Conservation (phyloP, 2,888 invertebrate species). For the Brachypalpus laphriformis region DNA sequence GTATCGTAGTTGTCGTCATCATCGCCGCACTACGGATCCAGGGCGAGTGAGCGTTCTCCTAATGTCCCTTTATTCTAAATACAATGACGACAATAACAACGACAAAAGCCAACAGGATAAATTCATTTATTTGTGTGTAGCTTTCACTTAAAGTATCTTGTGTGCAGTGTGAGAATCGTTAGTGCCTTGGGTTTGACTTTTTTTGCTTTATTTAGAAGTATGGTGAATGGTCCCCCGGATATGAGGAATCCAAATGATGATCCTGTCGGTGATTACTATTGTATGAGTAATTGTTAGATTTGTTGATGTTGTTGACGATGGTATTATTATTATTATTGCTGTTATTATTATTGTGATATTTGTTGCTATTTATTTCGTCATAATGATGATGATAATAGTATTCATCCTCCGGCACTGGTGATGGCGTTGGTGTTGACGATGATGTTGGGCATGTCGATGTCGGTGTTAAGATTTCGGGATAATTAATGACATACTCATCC, state of each 20-base stretch:
- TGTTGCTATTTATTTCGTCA: constrained; percentile 24
- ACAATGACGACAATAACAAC: background rate
- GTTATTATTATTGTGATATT: constrained; percentile 32
- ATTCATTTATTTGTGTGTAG: constrained; percentile 2
- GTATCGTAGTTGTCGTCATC: background rate
- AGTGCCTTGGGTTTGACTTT: background rate
- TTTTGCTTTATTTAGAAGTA: constrained; percentile 38
- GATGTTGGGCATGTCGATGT: constrained; percentile 57
- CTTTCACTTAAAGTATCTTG: background rate
- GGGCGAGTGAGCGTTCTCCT: background rate
- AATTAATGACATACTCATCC: constrained; percentile 79
- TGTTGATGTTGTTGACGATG: constrained; percentile 46
- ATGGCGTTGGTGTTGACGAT: constrained; percentile 30
- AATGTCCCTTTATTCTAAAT: background rate
- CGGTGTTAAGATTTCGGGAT: constrained; percentile 73
- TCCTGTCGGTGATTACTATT: constrained; percentile 60
- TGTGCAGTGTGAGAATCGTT: constrained; percentile 1
- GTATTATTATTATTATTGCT: constrained; percentile 30
- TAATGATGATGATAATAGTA: constrained; percentile 34
- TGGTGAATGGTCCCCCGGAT: constrained; percentile 17
- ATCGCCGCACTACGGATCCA: too few relatives aligned
- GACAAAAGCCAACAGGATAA: background rate
- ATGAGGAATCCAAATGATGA: constrained; percentile 44
- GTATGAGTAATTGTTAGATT: constrained; percentile 72
- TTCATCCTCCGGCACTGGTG: constrained; percentile 33